Base-by-base conservation (phyloP, 2,888 invertebrate genomes). In the Hydraecia micacea region DNA sequence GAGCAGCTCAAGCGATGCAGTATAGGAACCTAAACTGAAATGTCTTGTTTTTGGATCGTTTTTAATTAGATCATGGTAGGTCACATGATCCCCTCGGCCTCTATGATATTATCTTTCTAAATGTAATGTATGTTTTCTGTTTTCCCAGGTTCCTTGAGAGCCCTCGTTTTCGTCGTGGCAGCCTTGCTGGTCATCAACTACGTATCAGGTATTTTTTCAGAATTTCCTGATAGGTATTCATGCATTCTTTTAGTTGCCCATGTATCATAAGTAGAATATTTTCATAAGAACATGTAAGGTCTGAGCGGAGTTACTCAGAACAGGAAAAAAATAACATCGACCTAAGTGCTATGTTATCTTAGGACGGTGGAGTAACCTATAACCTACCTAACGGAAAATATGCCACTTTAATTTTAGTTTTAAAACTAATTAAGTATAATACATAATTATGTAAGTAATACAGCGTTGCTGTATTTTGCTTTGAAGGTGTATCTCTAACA, bases 181-280 rank as follows among this genome's bases (percentile, higher is more conserved):
- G 36, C 66, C 28, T 67, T 86, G 52, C 60, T 86, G 42, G 11
- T 76, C 63, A 70, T 80, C 66, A 75, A 68, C 39, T 75, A 62
- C 32, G 75, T 69, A 32, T 66, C 88, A 76, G 86, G 88, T 86
- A 79, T 49, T 25, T 76, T 67, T 68, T 36, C 8, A 15, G 2
- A 36, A 21, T 46, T 62, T 52, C 4, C 28, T 49, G 2, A 25
- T 32, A 36, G 36, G 36, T 36, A n/a, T 25, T 55, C 11, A 25
- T 11, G 25, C 8, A 8, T 62, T 60, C 9, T 60, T 62, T 8
- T 62, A 32, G 8, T 62, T 32, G 13, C 21, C 7, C 52, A 52
- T 21, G 13, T 6, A 25, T 46, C 73, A 42, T 70, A 28, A 6
- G 1, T 55, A 2, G 28, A 73, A 28, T 42, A 8, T 81, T 81